These are phyloP conservation scores for Kryptolebias ocellatus DNA, from an alignment of 2,797 vertebrate genomes.

Conservation along the genomic window DNA sequence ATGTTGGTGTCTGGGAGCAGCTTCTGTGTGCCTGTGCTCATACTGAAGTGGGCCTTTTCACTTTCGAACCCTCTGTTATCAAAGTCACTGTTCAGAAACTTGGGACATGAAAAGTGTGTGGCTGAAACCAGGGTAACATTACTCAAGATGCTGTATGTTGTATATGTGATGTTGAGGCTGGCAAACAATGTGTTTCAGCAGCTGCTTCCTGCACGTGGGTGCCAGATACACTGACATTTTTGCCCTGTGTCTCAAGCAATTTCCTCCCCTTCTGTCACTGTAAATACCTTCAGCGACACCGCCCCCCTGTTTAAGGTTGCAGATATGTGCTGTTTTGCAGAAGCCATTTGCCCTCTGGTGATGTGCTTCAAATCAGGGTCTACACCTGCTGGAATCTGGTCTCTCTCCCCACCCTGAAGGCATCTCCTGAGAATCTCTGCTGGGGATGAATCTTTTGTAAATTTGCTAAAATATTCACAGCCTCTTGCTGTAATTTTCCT, in stretches of 20 bases:
- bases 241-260: slow-evolving; percentile 75
- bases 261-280: slow-evolving; percentile 73
- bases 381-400: slow-evolving; percentile 77
- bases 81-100: slow-evolving; percentile 8
- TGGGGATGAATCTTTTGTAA: not conserved
- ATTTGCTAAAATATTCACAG: slow-evolving; percentile 5
- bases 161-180: not conserved
- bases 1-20: slow-evolving; percentile 69
- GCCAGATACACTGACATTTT: slow-evolving; percentile 74
- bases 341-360: slow-evolving; percentile 67
- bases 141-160: not conserved
- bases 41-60: slow-evolving; percentile 43
- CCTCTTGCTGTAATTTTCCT: not conserved
- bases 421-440: slow-evolving; percentile 20
- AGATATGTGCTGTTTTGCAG: slow-evolving; percentile 47
- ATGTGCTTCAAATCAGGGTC: slow-evolving; percentile 56
- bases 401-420: slow-evolving; percentile 24
- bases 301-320: slow-evolving; percentile 64
- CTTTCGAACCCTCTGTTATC: slow-evolving; percentile 9
- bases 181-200: slow-evolving; percentile 24
- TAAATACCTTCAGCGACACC: slow-evolving; percentile 73
- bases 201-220: slow-evolving; percentile 69
- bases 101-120: slow-evolving; percentile 31
- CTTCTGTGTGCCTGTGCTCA: slow-evolving; percentile 64
- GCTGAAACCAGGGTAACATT: slow-evolving; percentile 5